Conservation (phyloP, 2,888 invertebrate genomes). For the Shargacucullia verbasci region DNA sequence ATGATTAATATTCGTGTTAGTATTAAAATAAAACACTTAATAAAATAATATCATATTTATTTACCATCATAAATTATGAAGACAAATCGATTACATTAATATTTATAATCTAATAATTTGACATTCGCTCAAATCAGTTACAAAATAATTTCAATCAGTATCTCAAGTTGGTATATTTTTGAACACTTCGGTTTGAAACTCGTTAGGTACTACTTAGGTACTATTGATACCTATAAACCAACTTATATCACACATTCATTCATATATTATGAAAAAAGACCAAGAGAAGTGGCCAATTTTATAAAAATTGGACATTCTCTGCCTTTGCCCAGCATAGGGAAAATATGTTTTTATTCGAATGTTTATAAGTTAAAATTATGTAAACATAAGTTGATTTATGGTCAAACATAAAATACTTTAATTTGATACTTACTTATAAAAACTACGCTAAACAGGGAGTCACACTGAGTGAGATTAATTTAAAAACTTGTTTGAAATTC, state of each 20-base stretch:
- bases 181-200: conserved; percentile 64
- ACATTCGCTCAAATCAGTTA: conserved; percentile 56
- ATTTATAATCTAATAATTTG: conserved; percentile 36
- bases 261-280: not conserved
- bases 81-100: conserved; percentile 54
- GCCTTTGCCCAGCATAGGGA: not conserved
- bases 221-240: conserved; percentile 35
- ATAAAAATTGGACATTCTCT: not conserved
- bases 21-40: conserved; percentile 35
- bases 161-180: conserved; percentile 56
- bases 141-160: conserved; percentile 51
- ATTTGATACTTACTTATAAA: conserved; percentile 30
- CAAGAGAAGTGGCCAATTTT: not conserved
- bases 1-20: not conserved
- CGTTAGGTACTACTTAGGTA: conserved; percentile 46
- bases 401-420: conserved; percentile 26
- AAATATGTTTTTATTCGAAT: not conserved
- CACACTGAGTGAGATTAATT: conserved; percentile 46
- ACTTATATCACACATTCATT: conserved; percentile 19
- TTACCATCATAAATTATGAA: conserved; percentile 50
- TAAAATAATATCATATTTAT: conserved; percentile 56
- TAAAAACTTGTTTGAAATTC: conserved; percentile 31
- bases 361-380: conserved; percentile 4
- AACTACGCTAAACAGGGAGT: conserved; percentile 38
- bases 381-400: conserved; percentile 34